A percentile compares a stretch with the other conserved stretches of the same genome.
These are phyloP conservation scores for Graphium colonna DNA, from an alignment of 2,888 invertebrate genomes.

Conservation along the genomic window DNA sequence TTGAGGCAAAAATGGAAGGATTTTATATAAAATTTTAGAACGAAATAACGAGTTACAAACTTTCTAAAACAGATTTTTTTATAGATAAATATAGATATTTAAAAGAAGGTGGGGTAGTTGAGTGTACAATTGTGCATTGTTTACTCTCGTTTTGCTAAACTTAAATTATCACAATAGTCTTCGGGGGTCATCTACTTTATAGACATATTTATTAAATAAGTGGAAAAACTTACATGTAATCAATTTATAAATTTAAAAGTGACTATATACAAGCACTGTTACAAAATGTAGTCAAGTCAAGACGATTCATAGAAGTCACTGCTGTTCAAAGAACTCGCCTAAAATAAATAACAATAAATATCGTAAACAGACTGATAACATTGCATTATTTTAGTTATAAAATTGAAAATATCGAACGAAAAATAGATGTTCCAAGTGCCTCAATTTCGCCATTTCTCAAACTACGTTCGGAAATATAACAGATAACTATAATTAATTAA, in stretches of 20 bases:
- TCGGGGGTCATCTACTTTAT: not conserved
- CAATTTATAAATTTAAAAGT: conserved; percentile 42
- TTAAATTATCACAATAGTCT: too few relatives aligned
- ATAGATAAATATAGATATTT: conserved; percentile 19
- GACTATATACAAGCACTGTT: conserved; percentile 46
- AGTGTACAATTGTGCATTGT: not conserved
- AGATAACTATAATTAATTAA: not conserved
- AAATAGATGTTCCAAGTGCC: conserved; percentile 58
- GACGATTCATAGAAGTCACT: conserved; percentile 45
- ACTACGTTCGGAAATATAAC: conserved; percentile 38
- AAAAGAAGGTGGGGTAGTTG: conserved; percentile 9
- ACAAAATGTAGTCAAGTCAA: conserved; percentile 49
- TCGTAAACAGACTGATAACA: conserved; percentile 38
- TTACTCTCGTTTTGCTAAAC: not conserved
- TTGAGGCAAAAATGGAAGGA: conserved; percentile 4
- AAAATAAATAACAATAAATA: conserved; percentile 38
- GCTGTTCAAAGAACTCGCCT: conserved; percentile 35
- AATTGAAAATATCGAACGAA: conserved; percentile 45
- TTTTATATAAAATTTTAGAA: conserved; percentile 5
- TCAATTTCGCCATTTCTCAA: conserved; percentile 75
- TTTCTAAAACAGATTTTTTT: not conserved
- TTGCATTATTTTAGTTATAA: conserved; percentile 50
- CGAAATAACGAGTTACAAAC: not conserved
- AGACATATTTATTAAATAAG: not conserved
- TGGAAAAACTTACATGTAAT: conserved; percentile 42